Percentiles rank a stretch among this genome's conserved stretches.
Conservation (phyloP, 2,888 invertebrate species). For the Sinodicranocentrus sp. region DNA sequence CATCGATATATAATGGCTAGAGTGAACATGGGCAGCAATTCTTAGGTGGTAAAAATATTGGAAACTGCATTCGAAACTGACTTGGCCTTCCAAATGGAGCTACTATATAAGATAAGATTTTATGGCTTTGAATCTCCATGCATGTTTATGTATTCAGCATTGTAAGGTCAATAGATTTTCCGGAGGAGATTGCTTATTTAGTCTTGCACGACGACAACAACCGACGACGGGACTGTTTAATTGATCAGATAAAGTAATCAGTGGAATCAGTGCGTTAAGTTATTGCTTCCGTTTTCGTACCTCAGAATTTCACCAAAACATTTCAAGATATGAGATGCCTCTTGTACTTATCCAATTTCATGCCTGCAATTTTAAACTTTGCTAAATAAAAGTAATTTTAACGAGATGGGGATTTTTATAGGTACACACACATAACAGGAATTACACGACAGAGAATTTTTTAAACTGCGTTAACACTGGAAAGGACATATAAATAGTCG, state of each 20-base stretch:
- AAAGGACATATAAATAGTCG: slow-evolving; percentile 31
- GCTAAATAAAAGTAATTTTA: slow-evolving; percentile 12
- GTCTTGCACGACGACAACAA: not conserved
- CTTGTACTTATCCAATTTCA: not conserved
- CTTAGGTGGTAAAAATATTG: slow-evolving; percentile 48
- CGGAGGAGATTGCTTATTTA: too few relatives aligned
- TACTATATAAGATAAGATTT: too few relatives aligned
- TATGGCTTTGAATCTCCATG: too few relatives aligned
- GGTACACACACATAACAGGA: not conserved
- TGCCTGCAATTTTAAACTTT: not conserved
- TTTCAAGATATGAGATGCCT: not conserved
- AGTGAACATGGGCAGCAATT: slow-evolving; percentile 7
- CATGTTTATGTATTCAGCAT: too few relatives aligned
- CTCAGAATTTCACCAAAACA: not conserved
- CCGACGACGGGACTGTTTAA: slow-evolving; percentile 41
- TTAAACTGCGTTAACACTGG: slow-evolving; percentile 16
- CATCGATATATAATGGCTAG: slow-evolving; percentile 10
- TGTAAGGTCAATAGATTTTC: too few relatives aligned
- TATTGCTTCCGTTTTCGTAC: slow-evolving; percentile 51
- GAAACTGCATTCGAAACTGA: slow-evolving; percentile 29
- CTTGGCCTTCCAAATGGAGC: not conserved
- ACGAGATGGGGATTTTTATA: slow-evolving; percentile 19
- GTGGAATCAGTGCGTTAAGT: slow-evolving; percentile 34
- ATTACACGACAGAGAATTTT: slow-evolving; percentile 5
- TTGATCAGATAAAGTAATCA: slow-evolving; percentile 56